Evolutionary conservation across 2,113 vertebrate species (phyloP).

Genomic region (Myotis davidii): DNA sequence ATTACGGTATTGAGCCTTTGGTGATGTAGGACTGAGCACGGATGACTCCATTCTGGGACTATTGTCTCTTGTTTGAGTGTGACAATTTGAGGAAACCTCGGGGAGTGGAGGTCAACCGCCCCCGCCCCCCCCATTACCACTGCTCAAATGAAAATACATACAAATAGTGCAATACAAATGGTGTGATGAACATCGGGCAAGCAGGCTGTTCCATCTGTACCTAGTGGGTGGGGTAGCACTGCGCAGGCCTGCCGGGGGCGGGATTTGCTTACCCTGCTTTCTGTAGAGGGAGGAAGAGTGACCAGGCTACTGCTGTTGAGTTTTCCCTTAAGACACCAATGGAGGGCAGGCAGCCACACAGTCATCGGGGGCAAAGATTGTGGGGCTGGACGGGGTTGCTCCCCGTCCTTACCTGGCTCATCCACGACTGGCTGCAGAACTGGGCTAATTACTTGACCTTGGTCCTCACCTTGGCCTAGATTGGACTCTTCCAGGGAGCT

Average conservation of each 20-base stretch:
- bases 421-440: fast-evolving
- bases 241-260: fast-evolving
- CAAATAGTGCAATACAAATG: too few relatives aligned
- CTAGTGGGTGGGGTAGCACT: fast-evolving
- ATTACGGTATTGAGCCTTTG: not conserved
- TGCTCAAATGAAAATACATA: too few relatives aligned
- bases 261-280: not conserved
- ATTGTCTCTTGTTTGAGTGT: not conserved
- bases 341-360: too few relatives aligned
- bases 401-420: fast-evolving
- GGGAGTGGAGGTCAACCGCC: too few relatives aligned
- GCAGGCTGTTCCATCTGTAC: not conserved
- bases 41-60: not conserved
- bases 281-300: not conserved
- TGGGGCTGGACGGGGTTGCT: too few relatives aligned
- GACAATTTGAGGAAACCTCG: too few relatives aligned
- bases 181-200: too few relatives aligned
- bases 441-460: not conserved
- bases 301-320: not conserved
- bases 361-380: not conserved
- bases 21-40: not conserved
- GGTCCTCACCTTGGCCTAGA: not conserved
- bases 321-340: not conserved
- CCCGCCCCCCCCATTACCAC: too few relatives aligned
- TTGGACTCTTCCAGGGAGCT: fast-evolving